phyloP scores from a whole-genome alignment of 2,797 vertebrate species.

The Eulemur albifrons region DNA sequence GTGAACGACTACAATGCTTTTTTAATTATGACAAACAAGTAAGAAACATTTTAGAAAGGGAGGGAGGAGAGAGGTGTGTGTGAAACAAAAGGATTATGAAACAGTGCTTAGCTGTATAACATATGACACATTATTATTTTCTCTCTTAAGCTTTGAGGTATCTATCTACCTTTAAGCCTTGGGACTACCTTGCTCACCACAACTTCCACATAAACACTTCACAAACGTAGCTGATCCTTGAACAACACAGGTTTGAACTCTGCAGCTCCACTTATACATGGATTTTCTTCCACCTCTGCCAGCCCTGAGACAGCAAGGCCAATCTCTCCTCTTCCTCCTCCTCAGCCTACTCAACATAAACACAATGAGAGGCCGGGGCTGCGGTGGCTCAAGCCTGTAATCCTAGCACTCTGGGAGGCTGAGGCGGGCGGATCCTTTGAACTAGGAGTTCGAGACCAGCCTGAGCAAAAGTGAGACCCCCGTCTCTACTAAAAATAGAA shows the following conservation, averaged over 20 bases:
- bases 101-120: neutral
- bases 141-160: neutral
- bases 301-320: neutral
- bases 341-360: neutral
- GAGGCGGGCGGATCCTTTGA: too few species aligned
- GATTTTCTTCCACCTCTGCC: neutral
- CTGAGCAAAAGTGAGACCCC: too few species aligned
- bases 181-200: neutral
- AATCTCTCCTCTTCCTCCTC: neutral
- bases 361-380: neutral
- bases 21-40: neutral
- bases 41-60: neutral
- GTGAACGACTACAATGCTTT: neutral
- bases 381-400: too few species aligned
- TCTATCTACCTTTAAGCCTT: neutral
- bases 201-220: neutral
- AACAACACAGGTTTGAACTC: neutral
- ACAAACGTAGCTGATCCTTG: neutral
- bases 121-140: neutral
- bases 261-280: neutral
- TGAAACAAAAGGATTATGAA: neutral
- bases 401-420: too few species aligned
- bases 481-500: too few species aligned
- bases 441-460: too few species aligned
- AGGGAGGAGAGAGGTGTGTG: neutral